Percentiles rank a stretch among this genome's conserved stretches.
These are phyloP conservation scores for Drosophila mettleri DNA, from an alignment of 2,888 invertebrate species.

Conservation along the genomic window DNA sequence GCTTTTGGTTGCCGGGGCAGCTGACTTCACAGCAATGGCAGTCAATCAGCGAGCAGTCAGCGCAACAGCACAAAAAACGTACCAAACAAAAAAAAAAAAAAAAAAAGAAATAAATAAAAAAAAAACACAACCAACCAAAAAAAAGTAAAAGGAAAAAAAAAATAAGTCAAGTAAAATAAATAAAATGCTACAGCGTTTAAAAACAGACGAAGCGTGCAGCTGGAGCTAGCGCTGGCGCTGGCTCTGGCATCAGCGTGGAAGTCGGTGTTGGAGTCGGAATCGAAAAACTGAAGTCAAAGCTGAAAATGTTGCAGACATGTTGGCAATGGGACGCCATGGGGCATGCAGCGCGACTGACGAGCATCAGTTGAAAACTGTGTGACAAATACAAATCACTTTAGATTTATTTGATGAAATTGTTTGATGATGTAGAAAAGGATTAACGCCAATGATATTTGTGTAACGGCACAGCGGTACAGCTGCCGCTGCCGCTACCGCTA, in stretches of 20 bases:
- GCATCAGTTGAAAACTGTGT: slow-evolving; percentile 71
- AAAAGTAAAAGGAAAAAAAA: slow-evolving; percentile 38
- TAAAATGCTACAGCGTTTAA: slow-evolving; percentile 63
- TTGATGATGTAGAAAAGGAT: slow-evolving; percentile 81
- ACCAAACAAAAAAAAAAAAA: slow-evolving; percentile 22
- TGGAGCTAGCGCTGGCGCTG: no score
- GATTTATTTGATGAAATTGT: slow-evolving; percentile 81
- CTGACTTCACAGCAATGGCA: slow-evolving; percentile 43
- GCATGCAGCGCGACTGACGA: slow-evolving; percentile 44
- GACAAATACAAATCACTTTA: slow-evolving; percentile 80
- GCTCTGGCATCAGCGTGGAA: no score
- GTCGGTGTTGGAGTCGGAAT: slow-evolving; percentile 1
- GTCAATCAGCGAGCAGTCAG: slow-evolving; percentile 65
- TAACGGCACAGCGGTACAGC: slow-evolving; percentile 30
- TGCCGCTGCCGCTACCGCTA: background rate
- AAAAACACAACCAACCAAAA: no score
- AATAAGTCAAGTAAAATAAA: slow-evolving; percentile 51
- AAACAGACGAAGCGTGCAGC: slow-evolving; percentile 63
- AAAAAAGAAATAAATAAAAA: slow-evolving; percentile 21
- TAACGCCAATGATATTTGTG: slow-evolving; percentile 78
- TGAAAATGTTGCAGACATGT: slow-evolving; percentile 55
- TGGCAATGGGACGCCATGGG: slow-evolving; percentile 43
- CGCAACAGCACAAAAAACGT: slow-evolving; percentile 20
- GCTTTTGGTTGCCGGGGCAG: slow-evolving; percentile 22
- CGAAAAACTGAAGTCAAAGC: slow-evolving; percentile 12